Conservation (phyloP, 2,113 vertebrate species). For the Pandion haliaetus region DNA sequence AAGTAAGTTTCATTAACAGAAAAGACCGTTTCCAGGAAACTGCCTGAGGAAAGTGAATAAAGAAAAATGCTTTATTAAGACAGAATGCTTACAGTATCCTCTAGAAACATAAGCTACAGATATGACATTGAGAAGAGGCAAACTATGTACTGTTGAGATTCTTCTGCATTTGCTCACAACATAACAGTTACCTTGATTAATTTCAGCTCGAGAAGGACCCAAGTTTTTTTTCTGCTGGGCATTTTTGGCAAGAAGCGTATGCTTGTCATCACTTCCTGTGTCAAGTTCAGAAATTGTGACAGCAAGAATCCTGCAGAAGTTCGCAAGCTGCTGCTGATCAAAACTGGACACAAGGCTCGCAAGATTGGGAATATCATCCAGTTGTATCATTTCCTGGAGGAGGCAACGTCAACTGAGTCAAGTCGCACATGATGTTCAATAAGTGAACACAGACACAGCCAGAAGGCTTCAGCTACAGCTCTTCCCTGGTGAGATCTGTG, state of each 20-base stretch:
- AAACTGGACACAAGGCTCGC: constrained; percentile 93
- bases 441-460: not conserved
- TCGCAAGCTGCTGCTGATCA: constrained; percentile 97
- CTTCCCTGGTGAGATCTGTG: not conserved
- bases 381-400: constrained; percentile 92
- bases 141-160: not conserved
- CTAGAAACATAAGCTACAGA: not conserved
- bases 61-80: not conserved
- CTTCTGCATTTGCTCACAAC: not conserved
- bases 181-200: constrained; percentile 87
- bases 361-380: constrained; percentile 95
- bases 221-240: constrained; percentile 91
- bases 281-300: constrained; percentile 98
- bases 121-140: not conserved
- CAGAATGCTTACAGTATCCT: not conserved
- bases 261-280: constrained; percentile 95
- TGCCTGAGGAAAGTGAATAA: not conserved
- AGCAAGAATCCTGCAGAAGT: constrained; percentile 97
- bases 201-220: constrained; percentile 90
- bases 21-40: not conserved
- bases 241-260: constrained; percentile 95
- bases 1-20: not conserved
- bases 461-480: not conserved
- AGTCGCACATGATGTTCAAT: not conserved
- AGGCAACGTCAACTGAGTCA: not conserved